Conservation (phyloP, 2,797 vertebrate genomes). For the Anniella stebbinsi region DNA sequence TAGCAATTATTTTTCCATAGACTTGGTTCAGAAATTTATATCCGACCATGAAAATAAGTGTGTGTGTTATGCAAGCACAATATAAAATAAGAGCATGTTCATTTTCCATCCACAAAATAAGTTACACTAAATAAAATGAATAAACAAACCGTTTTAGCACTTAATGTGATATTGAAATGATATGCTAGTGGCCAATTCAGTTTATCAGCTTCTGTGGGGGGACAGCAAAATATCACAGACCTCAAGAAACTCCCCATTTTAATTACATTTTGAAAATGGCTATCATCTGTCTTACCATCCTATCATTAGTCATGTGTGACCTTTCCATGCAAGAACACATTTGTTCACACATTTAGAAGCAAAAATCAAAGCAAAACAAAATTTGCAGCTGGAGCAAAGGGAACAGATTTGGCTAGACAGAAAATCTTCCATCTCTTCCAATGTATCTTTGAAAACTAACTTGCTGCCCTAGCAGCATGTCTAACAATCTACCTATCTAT, state of each 20-base stretch:
- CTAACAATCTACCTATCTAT: too few species aligned
- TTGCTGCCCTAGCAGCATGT: not conserved
- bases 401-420: not conserved
- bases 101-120: slow-evolving; percentile 26
- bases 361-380: not conserved
- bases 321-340: slow-evolving; percentile 31
- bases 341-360: slow-evolving; percentile 8
- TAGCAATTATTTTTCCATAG: not conserved
- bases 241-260: slow-evolving; percentile 36
- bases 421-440: slow-evolving; percentile 15
- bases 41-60: not conserved
- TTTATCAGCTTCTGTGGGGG: slow-evolving; percentile 25
- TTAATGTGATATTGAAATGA: slow-evolving; percentile 32
- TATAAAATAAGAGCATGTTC: not conserved
- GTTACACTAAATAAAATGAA: not conserved
- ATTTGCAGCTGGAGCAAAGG: slow-evolving; percentile 12
- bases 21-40: accelerated
- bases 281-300: slow-evolving; percentile 25
- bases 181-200: slow-evolving; percentile 19
- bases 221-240: slow-evolving; percentile 38
- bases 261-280: slow-evolving; percentile 35
- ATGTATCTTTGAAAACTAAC: slow-evolving; percentile 26
- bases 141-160: not conserved
- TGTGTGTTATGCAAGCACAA: not conserved
- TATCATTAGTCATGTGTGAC: slow-evolving; percentile 19